Base-by-base conservation (phyloP, 1,140 invertebrate species). In the Limonius californicus region DNA sequence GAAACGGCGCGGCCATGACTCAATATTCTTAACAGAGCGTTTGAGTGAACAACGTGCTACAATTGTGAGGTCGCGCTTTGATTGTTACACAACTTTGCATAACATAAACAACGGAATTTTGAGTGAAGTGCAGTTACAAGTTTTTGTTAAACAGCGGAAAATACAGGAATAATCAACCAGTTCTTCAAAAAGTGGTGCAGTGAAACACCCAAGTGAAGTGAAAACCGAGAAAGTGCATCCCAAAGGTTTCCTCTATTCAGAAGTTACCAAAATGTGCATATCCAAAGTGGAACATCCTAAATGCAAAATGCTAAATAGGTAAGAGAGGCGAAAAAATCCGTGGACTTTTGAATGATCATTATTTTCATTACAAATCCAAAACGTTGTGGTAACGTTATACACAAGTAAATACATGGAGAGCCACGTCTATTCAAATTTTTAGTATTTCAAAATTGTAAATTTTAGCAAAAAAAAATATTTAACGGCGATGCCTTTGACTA, bases 231-330 rank as follows among this genome's bases (percentile, higher is more conserved):
- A 55, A 61, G 59, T 61, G 59, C 21, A 55, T 54, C 19, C 30
- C 19, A n/a, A 6, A n/a, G 54, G 16, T 19, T 32, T 61, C 15
- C 18, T 32, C 42, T 61, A 61, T 35, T 53, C 59, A 8, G 15
- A 23, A 20, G 35, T 61, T 18, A 30, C 54, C 7, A 61, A 61
- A 45, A 61, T 61, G 59, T 61, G 59, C 23, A 61, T 61, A 20
- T 42, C 50, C 6, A 61, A 45, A 55, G 54, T 55, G 19, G 3
- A 55, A 55, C 54, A 55, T 6, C 54, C 27, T 32, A 55, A 23
- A 32, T 55, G 54, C 54, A 55, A 55, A 55, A 27, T 55, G 54
- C 20, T 27, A 55, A 55, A 55, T 19, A 55, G 54, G 45, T 50
- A 12, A 39, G 35, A n/a, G n/a, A n/a, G n/a, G n/a, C n/a, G n/a